These are phyloP conservation scores for Pentalonia nigronervosa DNA, from an alignment of 1,140 invertebrate genomes.

Conservation along the genomic window DNA sequence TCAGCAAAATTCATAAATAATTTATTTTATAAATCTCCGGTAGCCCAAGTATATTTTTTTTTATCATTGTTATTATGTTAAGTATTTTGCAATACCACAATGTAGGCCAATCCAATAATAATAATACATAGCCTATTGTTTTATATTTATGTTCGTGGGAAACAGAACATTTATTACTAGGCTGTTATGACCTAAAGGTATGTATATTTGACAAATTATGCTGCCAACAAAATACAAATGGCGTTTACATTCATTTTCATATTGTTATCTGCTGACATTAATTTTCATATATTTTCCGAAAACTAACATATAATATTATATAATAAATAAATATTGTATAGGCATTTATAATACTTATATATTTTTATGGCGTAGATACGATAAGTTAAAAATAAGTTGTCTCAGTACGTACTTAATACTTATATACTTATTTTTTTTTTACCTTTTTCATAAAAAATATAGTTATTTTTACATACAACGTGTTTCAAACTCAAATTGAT, in stretches of 20 bases:
- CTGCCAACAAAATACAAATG: constrained; percentile 44
- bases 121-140: constrained; percentile 47
- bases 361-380: not conserved
- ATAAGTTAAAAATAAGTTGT: not conserved
- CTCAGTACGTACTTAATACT: not conserved
- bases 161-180: constrained; percentile 48
- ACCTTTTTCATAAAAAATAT: not conserved
- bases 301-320: not conserved
- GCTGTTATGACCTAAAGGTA: constrained; percentile 42
- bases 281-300: constrained; percentile 35
- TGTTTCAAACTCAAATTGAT: not conserved
- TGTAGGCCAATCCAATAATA: constrained; percentile 55
- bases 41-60: constrained; percentile 40
- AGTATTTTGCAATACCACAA: constrained; percentile 53
- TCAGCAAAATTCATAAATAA: constrained; percentile 53
- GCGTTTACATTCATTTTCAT: not conserved
- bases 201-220: constrained; percentile 52
- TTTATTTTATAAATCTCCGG: constrained; percentile 54
- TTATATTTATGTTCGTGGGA: constrained; percentile 51
- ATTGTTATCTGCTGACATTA: not conserved
- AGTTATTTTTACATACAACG: not conserved
- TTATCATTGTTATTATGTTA: constrained; percentile 50
- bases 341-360: not conserved
- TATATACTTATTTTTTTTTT: not conserved
- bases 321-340: not conserved